A percentile compares a stretch with the other conserved stretches of the same genome.
These are phyloP conservation scores for Saccostrea cuccullata DNA, from an alignment of 1,140 invertebrate species.

Conservation along the genomic window DNA sequence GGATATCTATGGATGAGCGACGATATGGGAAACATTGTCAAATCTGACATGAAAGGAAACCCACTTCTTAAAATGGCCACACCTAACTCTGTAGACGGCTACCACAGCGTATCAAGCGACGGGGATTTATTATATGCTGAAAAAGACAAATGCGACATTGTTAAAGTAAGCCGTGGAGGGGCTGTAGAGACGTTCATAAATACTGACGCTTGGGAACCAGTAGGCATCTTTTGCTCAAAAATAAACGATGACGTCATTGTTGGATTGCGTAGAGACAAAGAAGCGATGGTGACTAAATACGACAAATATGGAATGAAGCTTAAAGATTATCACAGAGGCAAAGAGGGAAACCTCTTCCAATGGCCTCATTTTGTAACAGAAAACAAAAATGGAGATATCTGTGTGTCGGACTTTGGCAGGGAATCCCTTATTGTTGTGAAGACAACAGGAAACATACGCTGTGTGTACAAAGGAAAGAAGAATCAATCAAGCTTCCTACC, in stretches of 20 bases:
- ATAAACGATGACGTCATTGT: background rate
- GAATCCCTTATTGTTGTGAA: background rate
- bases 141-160: background rate
- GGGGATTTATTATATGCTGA: background rate
- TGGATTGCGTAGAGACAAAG: background rate
- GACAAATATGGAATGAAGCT: background rate
- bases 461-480: background rate
- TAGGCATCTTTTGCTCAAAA: background rate
- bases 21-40: background rate
- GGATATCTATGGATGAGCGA: background rate
- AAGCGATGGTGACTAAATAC: background rate
- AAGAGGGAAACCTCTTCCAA: background rate
- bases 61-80: background rate
- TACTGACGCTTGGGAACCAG: background rate
- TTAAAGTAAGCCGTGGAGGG: background rate
- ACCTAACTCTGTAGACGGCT: background rate
- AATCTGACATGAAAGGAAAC: background rate
- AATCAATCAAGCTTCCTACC: background rate
- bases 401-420: background rate
- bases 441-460: background rate
- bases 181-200: background rate
- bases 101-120: background rate
- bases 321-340: background rate
- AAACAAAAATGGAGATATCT: conserved; percentile 9
- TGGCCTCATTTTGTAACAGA: background rate